phyloP scores from a whole-genome alignment of 2,113 vertebrate species.

The Irena cyanogastra region DNA sequence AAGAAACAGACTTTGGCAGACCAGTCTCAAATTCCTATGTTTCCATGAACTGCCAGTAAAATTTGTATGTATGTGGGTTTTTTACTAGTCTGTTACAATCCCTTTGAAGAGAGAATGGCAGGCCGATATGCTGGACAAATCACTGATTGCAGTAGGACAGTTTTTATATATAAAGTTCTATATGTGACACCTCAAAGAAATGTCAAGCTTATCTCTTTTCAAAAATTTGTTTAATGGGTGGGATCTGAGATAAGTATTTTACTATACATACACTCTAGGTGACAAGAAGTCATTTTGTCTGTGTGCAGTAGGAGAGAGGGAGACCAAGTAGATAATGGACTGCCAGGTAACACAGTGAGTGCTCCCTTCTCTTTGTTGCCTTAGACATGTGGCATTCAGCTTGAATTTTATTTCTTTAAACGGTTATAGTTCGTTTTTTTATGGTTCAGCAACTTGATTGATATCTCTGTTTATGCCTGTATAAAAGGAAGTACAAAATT shows the following conservation, averaged over 20 bases:
- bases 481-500: background rate
- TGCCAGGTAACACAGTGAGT: background rate
- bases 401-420: background rate
- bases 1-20: background rate
- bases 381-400: background rate
- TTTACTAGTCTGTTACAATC: background rate
- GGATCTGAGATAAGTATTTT: background rate
- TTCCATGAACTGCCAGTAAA: background rate
- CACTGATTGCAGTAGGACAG: background rate
- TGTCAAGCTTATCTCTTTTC: background rate
- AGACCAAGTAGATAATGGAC: accelerated
- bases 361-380: background rate
- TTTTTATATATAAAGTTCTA: background rate
- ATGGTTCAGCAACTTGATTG: background rate
- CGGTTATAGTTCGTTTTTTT: background rate
- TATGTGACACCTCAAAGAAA: background rate
- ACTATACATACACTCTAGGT: accelerated
- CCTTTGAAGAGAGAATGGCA: background rate
- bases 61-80: background rate
- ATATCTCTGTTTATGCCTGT: background rate
- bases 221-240: background rate
- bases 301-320: background rate
- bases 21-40: background rate
- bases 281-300: background rate
- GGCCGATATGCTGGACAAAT: background rate